phyloP scores from a whole-genome alignment of 2,113 vertebrate species.

The Scopus umbretta region DNA sequence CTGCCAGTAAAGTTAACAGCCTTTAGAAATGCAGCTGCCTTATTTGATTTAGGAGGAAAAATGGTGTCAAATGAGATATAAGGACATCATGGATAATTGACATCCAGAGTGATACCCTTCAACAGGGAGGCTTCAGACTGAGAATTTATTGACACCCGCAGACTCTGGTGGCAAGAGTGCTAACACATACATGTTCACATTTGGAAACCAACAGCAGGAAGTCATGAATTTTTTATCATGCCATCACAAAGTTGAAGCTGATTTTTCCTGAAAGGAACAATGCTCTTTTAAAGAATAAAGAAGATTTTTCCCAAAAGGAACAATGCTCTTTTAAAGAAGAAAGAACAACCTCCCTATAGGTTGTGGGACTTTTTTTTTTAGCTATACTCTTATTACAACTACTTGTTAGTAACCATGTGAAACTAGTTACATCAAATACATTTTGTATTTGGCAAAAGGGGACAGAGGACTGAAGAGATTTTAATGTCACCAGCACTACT shows the following conservation, averaged over 20 bases:
- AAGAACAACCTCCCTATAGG: background rate
- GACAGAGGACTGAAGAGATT: background rate
- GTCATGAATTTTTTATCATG: background rate
- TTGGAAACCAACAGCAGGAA: background rate
- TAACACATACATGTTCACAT: background rate
- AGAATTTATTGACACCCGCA: background rate
- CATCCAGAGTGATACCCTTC: constrained; percentile 26
- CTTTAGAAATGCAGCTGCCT: background rate
- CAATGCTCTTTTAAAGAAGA: background rate
- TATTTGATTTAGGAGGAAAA: constrained; percentile 27
- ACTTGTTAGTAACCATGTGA: background rate
- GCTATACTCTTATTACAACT: background rate
- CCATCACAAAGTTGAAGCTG: background rate
- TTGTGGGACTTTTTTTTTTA: background rate
- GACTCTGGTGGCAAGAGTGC: background rate
- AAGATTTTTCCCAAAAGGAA: background rate
- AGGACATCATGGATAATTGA: constrained; percentile 17
- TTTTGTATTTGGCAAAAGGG: background rate
- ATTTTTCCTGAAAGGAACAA: background rate
- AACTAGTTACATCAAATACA: background rate
- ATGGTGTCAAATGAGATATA: background rate
- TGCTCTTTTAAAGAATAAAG: background rate
- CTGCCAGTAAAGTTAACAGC: constrained; percentile 19
- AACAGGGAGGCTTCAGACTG: background rate
- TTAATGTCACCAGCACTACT: background rate